Evolutionary conservation across 1,140 invertebrate genomes (phyloP).

Genomic region (Macrosteles quadrilineatus): DNA sequence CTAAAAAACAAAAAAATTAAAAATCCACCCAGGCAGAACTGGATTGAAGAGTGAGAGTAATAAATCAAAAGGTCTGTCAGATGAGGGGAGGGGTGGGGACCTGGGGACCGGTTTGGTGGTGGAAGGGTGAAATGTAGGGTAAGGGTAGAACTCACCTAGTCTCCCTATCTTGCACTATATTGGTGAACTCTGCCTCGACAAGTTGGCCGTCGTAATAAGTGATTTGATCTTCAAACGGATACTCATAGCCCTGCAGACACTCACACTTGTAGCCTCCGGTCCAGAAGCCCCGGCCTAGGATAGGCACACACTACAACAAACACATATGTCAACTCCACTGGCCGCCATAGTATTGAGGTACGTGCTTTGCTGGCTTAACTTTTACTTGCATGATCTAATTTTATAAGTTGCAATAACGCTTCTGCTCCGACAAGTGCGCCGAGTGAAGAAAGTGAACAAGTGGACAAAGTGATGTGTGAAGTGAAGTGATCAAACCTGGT

Average conservation of each 20-base stretch:
- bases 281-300: conserved; percentile 87
- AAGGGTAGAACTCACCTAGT: conserved; percentile 58
- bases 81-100: conserved; percentile 23
- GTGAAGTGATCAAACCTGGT: no score
- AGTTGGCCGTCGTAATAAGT: conserved; percentile 97
- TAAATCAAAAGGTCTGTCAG: conserved; percentile 18
- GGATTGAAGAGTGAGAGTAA: conserved; percentile 21
- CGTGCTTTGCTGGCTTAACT: no score
- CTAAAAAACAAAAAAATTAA: conserved; percentile 51
- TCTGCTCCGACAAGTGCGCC: no score
- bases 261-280: conserved; percentile 98
- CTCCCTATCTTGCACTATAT: conserved; percentile 74
- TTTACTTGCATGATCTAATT: no score
- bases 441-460: no score
- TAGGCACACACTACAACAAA: conserved; percentile 84
- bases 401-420: no score
- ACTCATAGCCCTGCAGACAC: conserved; percentile 95
- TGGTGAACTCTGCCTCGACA: conserved; percentile 91
- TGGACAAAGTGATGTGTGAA: no score
- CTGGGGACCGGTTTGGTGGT: conserved; percentile 6
- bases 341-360: no score
- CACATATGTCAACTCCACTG: not conserved
- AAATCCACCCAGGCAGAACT: no score
- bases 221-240: conserved; percentile 92
- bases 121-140: conserved; percentile 9